Evolutionary conservation across 2,888 invertebrate species (phyloP).

Genomic region (Pandemis heparana): DNA sequence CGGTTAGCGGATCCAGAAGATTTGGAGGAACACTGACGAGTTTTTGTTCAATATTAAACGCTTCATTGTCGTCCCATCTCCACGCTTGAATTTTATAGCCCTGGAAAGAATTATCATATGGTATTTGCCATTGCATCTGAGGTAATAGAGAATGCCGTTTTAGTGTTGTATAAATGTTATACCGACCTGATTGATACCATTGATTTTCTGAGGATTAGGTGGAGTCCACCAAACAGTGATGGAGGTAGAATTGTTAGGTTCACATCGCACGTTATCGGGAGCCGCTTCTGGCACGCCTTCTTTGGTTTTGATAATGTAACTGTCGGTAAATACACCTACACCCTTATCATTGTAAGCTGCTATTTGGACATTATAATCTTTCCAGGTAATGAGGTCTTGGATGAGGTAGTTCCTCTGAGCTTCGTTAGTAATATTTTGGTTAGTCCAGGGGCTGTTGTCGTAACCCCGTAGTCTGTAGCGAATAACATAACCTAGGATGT

Average conservation of each 20-base stretch:
- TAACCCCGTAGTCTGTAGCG: slow-evolving; percentile 96
- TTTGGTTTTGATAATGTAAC: slow-evolving; percentile 96
- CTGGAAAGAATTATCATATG: slow-evolving; percentile 50
- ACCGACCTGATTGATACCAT: slow-evolving; percentile 96
- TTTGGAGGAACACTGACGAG: slow-evolving; percentile 95
- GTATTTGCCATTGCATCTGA: slow-evolving; percentile 20
- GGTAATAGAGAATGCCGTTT: neutral
- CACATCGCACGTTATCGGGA: slow-evolving; percentile 92
- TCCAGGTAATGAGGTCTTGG: slow-evolving; percentile 97
- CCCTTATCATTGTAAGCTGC: slow-evolving; percentile 99
- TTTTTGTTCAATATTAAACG: slow-evolving; percentile 87
- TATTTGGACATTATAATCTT: slow-evolving; percentile 98
- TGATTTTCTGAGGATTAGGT: slow-evolving; percentile 98
- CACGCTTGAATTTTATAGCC: slow-evolving; percentile 97
- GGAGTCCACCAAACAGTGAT: slow-evolving; percentile 96
- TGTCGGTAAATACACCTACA: slow-evolving; percentile 95
- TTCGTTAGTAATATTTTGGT: slow-evolving; percentile 96
- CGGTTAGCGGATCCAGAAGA: slow-evolving; percentile 93
- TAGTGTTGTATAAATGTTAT: neutral
- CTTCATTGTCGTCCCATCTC: slow-evolving; percentile 86
- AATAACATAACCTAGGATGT: slow-evolving; percentile 96
- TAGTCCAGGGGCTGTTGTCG: slow-evolving; percentile 96
- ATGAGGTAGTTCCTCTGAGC: slow-evolving; percentile 96
- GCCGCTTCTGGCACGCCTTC: slow-evolving; percentile 98
- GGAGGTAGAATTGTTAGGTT: slow-evolving; percentile 94